Evolutionary conservation across 1,140 invertebrate genomes (phyloP), one percentile per base, ranked within the genome.

Genomic region (Agrypnia vestita): DNA sequence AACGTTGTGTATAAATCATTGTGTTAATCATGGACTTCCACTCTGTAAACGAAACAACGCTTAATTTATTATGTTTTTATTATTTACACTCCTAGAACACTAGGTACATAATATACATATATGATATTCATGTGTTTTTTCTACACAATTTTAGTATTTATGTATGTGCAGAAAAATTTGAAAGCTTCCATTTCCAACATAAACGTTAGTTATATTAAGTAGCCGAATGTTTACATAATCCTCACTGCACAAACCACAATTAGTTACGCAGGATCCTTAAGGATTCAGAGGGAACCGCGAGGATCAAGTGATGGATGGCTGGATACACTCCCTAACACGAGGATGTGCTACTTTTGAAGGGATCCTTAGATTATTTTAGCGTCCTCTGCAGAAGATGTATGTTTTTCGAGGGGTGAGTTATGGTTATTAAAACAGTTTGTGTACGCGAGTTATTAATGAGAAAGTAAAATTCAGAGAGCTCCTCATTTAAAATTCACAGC

Each of bases 201-300:
- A 13, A 51, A 51, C 49, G 8, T 51, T 4, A 51, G n/a, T 13
- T 51, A 13, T 35, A 64, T 43, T 64, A 25, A 64, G 19, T 25
- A 64, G 21, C 13, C 19, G 67, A 47, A 19, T 49, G 67, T 49
- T 49, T n/a, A n/a, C 21, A 46, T 69, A 69, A 69, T 69, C 67
- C 47, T 19, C 15, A 43, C 11, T 71, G 46, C 67, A 71, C 8
- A 47, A 17, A 71, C 67, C 67, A 71, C 67, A 71, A 71, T 71
- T 71, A 71, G 67, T 71, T 51, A 71, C 44, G 17, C n/a, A 51
- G 46, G 44, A 71, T 71, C 46, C 17, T 4, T 49, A 51, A 51
- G 67, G 44, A n/a, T 71, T 51, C 21, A 12, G 67, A 71, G 67
- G 15, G 43, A 46, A 49, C 67, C 67, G 17, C 44, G 47, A 47